Conservation (phyloP, 2,797 vertebrate species). For the Odontamblyopus lacepedii region DNA sequence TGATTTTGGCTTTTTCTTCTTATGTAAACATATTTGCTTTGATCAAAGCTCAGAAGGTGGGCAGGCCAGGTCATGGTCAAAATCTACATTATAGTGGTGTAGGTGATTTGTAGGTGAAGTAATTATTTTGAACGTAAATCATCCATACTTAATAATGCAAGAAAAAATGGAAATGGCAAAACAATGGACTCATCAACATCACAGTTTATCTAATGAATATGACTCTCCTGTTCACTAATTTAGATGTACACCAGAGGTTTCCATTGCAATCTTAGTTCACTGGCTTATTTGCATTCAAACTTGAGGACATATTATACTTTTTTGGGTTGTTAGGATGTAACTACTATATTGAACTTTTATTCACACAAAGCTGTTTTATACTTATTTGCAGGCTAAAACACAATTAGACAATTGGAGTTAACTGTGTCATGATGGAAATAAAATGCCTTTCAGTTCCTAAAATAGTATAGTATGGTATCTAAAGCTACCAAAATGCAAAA, state of each 20-base stretch:
- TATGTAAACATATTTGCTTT: not conserved
- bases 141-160: not conserved
- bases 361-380: too few relatives aligned
- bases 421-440: too few relatives aligned
- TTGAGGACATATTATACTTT: not conserved
- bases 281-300: not conserved
- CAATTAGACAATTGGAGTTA: too few relatives aligned
- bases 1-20: slow-evolving; percentile 1
- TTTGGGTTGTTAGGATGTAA: not conserved
- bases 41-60: not conserved
- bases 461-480: too few relatives aligned
- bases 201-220: not conserved
- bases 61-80: not conserved
- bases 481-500: too few relatives aligned
- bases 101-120: not conserved
- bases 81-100: not conserved
- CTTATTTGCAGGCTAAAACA: too few relatives aligned
- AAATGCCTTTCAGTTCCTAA: too few relatives aligned
- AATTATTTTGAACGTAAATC: not conserved
- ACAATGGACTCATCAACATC: not conserved
- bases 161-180: not conserved
- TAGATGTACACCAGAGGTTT: not conserved
- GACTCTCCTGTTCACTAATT: not conserved
- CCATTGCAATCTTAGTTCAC: not conserved
- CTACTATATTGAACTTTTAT: too few relatives aligned